Evolutionary conservation across 2,113 vertebrate genomes (phyloP), one percentile per base, ranked within the genome.

Genomic region (Ammodytes marinus): DNA sequence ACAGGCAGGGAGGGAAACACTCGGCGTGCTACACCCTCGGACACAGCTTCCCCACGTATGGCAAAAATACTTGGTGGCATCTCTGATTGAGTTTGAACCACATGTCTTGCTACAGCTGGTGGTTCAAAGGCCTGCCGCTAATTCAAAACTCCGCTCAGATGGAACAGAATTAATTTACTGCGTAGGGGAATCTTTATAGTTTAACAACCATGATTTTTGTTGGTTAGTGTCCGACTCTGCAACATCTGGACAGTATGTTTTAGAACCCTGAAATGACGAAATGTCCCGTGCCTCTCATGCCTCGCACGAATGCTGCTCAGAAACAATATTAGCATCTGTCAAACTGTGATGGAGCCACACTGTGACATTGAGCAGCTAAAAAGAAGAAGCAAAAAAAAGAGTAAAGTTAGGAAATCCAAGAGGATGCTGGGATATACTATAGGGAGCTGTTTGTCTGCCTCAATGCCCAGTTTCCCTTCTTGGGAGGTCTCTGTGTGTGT

Each of bases 361-460:
- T 13, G 59, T 49, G n/a, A 13, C 63, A 66, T 27, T 1, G 17
- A 19, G 50, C 37, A 69, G 27, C 49, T 35, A 4, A 75, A 64
- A 19, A 66, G 49, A 52, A 53, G 55, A 9, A 43, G 17, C n/a
- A n/a, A n/a, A n/a, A n/a, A n/a, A 27, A 49, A 5, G 49, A 77
- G 82, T 68, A 86, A 78, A 77, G 77, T 72, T 40, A 80, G 71
- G 69, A 71, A 83, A 67, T 73, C 79, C 81, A 61, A 67, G 37
- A 76, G 54, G 66, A 7, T 37, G 35, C 63, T 63, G 71, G 12
- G 60, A 78, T n/a, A n/a, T n/a, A n/a, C n/a, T 50, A 66, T 15
- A 55, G 13, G 58, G 60, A 72, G 58, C 69, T 76, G 45, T 59
- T 50, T 54, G 58, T 76, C 47, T 59, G 61, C 55, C 42, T 76